These are phyloP conservation scores for Pogonomyrmex barbatus DNA, from an alignment of 1,140 invertebrate genomes.

Conservation along the genomic window DNA sequence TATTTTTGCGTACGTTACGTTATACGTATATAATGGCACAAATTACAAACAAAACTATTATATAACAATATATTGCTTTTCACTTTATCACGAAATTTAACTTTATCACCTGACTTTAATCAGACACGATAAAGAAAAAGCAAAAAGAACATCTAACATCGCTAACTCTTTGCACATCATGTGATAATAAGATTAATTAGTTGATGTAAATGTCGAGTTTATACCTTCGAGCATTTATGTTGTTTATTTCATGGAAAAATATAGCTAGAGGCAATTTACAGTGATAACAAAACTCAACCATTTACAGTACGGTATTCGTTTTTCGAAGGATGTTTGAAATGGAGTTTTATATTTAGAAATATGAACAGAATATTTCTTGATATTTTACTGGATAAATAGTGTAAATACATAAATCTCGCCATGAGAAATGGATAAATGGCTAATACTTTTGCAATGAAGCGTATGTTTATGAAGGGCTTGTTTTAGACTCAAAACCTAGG, in stretches of 20 bases:
- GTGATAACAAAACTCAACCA: conserved; percentile 15
- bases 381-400: conserved; percentile 25
- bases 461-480: conserved; percentile 38
- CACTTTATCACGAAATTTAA: not conserved
- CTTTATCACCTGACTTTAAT: not conserved
- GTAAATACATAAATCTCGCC: not conserved
- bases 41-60: not conserved
- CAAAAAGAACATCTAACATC: not conserved
- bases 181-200: conserved; percentile 46
- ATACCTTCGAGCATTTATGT: conserved; percentile 1
- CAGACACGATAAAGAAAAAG: not conserved
- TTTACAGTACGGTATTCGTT: not conserved
- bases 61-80: conserved; percentile 6
- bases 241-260: conserved; percentile 5
- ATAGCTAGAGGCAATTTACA: not conserved
- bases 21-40: not conserved
- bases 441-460: conserved; percentile 35
- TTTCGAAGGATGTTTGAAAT: conserved; percentile 19
- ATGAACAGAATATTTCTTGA: not conserved
- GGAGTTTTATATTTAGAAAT: not conserved
- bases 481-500: not conserved
- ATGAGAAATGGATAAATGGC: not conserved
- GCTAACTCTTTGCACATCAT: not conserved
- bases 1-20: not conserved
- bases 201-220: not conserved